These are phyloP conservation scores for Lasioglossum calceatum DNA, from an alignment of 2,888 invertebrate genomes.

Conservation along the genomic window DNA sequence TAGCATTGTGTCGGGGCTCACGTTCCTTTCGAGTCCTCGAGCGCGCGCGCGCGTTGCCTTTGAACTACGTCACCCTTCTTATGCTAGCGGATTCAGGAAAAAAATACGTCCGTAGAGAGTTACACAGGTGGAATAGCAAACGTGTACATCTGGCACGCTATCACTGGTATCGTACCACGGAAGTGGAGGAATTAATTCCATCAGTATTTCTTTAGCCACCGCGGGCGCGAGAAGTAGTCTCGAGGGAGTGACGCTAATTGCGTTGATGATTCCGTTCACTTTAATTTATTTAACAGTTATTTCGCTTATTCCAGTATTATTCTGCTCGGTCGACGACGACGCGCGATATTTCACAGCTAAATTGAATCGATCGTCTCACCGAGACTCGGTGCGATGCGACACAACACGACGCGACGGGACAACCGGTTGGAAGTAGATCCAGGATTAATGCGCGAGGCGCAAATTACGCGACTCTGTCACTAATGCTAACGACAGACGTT, in stretches of 20 bases:
- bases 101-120: neutral
- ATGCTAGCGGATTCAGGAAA: neutral
- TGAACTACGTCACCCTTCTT: constrained; percentile 29
- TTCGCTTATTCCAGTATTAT: neutral
- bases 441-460: constrained; percentile 35
- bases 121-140: neutral
- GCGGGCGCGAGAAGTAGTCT: neutral
- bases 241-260: neutral
- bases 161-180: neutral
- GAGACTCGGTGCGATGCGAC: neutral
- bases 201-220: neutral
- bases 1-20: constrained; percentile 42
- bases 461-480: constrained; percentile 52
- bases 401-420: neutral
- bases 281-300: constrained; percentile 7
- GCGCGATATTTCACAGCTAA: neutral
- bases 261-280: neutral
- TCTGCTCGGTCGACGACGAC: neutral
- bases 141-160: neutral
- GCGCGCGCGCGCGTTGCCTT: constrained; percentile 7
- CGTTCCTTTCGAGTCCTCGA: constrained; percentile 11
- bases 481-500: constrained; percentile 54
- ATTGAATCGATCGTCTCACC: neutral
- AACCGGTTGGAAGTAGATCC: constrained; percentile 8
- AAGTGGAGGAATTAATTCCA: neutral